Conservation (phyloP, 2,888 invertebrate genomes). For the Anorthoa munda region DNA sequence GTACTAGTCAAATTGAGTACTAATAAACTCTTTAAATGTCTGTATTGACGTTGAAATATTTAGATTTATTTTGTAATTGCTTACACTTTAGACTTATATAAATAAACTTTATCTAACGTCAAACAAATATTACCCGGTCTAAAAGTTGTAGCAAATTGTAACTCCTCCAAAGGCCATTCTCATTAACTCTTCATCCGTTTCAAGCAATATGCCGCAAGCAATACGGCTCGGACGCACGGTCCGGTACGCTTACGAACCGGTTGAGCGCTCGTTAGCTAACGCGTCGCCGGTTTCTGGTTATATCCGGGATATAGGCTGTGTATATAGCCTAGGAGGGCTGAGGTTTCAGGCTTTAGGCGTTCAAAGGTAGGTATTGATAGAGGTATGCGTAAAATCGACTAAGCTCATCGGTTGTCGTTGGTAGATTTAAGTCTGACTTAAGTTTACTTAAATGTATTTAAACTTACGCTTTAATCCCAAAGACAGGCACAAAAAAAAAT, state of each 20-base stretch:
- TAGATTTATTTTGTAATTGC: too few species aligned
- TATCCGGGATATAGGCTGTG: constrained; percentile 11
- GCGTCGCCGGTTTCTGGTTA: constrained; percentile 26
- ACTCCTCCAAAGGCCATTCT: background rate
- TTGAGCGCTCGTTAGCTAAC: constrained; percentile 35
- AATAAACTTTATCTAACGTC: background rate
- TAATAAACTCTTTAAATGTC: too few species aligned
- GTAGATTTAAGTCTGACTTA: too few species aligned
- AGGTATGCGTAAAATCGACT: background rate
- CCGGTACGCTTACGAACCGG: constrained; percentile 40
- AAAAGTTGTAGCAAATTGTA: background rate
- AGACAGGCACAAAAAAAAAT: too few species aligned
- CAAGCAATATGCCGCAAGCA: constrained; percentile 46
- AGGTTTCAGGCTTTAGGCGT: background rate
- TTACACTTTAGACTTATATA: too few species aligned
- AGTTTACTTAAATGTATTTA: too few species aligned
- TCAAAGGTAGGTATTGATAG: background rate
- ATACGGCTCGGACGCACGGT: constrained; percentile 35
- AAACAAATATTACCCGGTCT: background rate
- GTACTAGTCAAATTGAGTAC: too few species aligned
- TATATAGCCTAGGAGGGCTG: background rate
- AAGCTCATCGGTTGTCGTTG: too few species aligned
- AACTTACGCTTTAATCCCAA: too few species aligned
- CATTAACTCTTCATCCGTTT: constrained; percentile 17
- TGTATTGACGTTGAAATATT: too few species aligned